phyloP scores from a whole-genome alignment of 2,797 vertebrate species.

The Fistularia tabacaria region DNA sequence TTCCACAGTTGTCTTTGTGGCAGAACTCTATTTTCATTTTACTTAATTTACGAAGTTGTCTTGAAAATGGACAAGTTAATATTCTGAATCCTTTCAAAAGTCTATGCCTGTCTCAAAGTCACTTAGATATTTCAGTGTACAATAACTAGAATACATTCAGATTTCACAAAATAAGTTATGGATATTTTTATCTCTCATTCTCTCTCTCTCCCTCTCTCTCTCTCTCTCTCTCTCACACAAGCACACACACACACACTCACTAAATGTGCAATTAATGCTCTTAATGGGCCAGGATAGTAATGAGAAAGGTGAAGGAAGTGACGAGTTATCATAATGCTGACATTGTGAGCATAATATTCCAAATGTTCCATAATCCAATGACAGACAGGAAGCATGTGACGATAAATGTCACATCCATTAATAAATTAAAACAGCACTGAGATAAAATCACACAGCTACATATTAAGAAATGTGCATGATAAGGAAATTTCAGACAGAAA shows the following conservation, averaged over 20 bases:
- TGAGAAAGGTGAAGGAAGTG: constrained; percentile 1
- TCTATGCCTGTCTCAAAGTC: too few species aligned
- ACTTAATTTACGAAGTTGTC: too few species aligned
- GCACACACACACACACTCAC: constrained; percentile 9
- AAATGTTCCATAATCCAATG: background rate
- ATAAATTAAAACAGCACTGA: constrained; percentile 19
- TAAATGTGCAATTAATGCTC: constrained; percentile 14
- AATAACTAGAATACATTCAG: too few species aligned
- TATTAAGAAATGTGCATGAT: constrained; percentile 19
- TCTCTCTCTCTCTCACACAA: too few species aligned
- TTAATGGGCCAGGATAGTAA: constrained; percentile 1
- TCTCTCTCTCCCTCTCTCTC: too few species aligned
- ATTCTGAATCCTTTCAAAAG: too few species aligned
- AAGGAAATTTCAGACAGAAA: constrained; percentile 10
- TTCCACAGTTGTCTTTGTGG: too few species aligned
- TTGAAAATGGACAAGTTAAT: too few species aligned
- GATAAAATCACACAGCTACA: background rate
- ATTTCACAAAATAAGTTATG: too few species aligned
- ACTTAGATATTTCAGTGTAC: too few species aligned
- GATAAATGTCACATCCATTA: background rate
- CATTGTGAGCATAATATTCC: background rate
- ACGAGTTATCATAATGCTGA: background rate
- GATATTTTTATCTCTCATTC: too few species aligned
- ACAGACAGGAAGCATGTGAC: background rate
- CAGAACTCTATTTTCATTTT: too few species aligned